A percentile compares a stretch with the other conserved stretches of the same genome.
phyloP scores from a whole-genome alignment of 2,888 invertebrate genomes.

The Nemapogon koenigi region DNA sequence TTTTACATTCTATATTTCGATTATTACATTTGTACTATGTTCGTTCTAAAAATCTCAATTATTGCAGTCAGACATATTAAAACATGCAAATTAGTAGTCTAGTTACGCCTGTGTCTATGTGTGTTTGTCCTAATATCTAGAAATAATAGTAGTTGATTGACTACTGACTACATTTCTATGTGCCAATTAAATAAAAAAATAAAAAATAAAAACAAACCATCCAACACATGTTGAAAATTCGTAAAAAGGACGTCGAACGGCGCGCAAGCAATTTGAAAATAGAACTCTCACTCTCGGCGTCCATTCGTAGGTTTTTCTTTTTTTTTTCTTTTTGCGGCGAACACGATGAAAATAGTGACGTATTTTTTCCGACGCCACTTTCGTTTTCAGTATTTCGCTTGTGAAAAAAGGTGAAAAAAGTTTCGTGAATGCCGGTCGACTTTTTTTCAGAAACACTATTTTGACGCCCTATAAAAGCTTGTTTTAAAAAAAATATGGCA shows the following conservation, averaged over 20 bases:
- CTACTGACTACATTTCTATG: no score
- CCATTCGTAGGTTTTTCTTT: conserved; percentile 36
- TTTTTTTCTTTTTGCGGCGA: conserved; percentile 40
- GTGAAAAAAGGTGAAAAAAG: conserved; percentile 41
- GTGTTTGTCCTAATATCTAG: no score
- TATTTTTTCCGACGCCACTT: conserved; percentile 43
- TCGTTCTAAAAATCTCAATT: no score
- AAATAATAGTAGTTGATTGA: no score
- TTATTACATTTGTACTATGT: no score
- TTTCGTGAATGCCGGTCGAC: conserved; percentile 41
- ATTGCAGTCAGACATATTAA: no score
- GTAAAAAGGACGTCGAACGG: conserved; percentile 19
- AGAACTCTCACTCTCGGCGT: conserved; percentile 50
- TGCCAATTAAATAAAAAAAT: no score
- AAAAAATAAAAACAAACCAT: no score
- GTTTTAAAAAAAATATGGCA: conserved; percentile 4
- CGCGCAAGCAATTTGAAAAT: conserved; percentile 48
- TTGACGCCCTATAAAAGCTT: conserved; percentile 25
- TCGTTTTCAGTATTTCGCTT: conserved; percentile 51
- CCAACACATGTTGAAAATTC: conserved; percentile 3
- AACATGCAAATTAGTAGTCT: no score
- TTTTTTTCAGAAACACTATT: conserved; percentile 26
- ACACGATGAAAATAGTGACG: conserved; percentile 60
- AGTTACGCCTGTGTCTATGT: no score
- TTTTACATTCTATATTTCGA: no score